Conservation (phyloP, 2,797 vertebrate species). For the Sparidentex hasta region DNA sequence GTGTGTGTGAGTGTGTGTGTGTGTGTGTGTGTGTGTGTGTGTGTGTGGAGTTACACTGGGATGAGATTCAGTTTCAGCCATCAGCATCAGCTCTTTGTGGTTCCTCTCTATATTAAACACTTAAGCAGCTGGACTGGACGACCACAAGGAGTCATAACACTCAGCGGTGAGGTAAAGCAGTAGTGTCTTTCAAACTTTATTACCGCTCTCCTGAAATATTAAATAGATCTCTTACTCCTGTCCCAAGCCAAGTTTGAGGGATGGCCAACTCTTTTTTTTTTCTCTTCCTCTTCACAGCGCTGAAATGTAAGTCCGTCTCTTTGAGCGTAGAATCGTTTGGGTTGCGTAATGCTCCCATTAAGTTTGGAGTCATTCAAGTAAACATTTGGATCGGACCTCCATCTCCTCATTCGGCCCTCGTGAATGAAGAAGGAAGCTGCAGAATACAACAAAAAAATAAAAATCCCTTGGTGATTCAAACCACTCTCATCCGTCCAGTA, state of each 20-base stretch:
- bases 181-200: slow-evolving; percentile 58
- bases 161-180: slow-evolving; percentile 46
- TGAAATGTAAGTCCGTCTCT: background rate
- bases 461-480: no score
- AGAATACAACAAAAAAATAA: no score
- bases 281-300: background rate
- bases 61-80: slow-evolving; percentile 46
- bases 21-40: slow-evolving; percentile 15
- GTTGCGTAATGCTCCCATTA: background rate
- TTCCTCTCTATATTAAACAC: slow-evolving; percentile 66
- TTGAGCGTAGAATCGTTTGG: background rate
- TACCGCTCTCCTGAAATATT: slow-evolving; percentile 49
- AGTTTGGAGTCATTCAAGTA: background rate
- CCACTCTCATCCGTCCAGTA: no score
- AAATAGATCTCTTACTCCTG: slow-evolving; percentile 41
- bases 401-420: no score
- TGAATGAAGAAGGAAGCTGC: no score
- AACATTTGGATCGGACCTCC: background rate
- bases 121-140: slow-evolving; percentile 66
- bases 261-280: slow-evolving; percentile 23
- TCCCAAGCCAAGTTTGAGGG: slow-evolving; percentile 24
- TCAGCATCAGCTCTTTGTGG: slow-evolving; percentile 62
- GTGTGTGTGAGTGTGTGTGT: background rate
- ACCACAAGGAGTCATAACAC: slow-evolving; percentile 55
- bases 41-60: slow-evolving; percentile 43